Conservation (phyloP, 1,140 invertebrate species). For the Micrasema minimum region DNA sequence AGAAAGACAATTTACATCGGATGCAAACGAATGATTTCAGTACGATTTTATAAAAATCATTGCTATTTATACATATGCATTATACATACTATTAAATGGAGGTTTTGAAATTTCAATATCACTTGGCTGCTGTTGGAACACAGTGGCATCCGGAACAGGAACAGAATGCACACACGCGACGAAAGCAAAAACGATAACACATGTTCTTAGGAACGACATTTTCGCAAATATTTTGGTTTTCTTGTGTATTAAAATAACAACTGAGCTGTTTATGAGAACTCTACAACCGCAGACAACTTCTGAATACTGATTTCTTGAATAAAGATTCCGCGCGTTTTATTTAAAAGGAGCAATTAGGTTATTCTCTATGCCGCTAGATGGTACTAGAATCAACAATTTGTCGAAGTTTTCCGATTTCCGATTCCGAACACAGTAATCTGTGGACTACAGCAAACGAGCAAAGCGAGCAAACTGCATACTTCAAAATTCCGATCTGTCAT, state of each 20-base stretch:
- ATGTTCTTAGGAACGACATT: conserved; percentile 22
- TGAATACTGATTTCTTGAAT: too few species aligned
- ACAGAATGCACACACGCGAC: conserved; percentile 25
- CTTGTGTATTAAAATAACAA: not conserved
- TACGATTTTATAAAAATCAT: too few species aligned
- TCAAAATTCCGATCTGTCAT: conserved; percentile 16
- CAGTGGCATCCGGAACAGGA: conserved; percentile 34
- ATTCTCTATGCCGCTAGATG: conserved; percentile 2
- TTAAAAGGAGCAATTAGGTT: conserved; percentile 5
- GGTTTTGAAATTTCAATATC: conserved; percentile 2
- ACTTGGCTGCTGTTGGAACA: not conserved
- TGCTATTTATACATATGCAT: too few species aligned
- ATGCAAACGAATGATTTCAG: too few species aligned
- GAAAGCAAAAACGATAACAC: conserved; percentile 31
- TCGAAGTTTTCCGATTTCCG: conserved; percentile 6
- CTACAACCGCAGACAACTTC: too few species aligned
- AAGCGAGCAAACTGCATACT: not conserved
- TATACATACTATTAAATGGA: too few species aligned
- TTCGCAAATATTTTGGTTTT: not conserved
- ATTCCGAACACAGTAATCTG: too few species aligned
- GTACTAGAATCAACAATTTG: not conserved
- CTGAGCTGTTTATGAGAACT: not conserved
- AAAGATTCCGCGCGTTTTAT: conserved; percentile 29
- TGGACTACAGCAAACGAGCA: too few species aligned
- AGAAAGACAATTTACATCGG: too few species aligned